These are phyloP conservation scores for Aphidoletes aphidimyza DNA, from an alignment of 2,888 invertebrate species.

Conservation along the genomic window DNA sequence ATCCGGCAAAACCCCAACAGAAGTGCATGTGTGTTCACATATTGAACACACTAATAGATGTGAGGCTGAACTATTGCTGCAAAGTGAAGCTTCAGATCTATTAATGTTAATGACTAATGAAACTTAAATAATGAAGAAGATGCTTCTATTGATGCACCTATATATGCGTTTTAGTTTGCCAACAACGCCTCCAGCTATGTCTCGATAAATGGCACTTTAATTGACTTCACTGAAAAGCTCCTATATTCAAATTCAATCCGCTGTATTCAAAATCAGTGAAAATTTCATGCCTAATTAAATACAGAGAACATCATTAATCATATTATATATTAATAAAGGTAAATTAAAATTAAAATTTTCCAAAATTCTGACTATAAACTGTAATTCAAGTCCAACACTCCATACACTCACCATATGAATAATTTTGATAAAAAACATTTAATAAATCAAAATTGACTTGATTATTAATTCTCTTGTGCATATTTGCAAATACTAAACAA, in stretches of 20 bases:
- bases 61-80: not conserved
- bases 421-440: too few relatives aligned
- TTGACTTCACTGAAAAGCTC: not conserved
- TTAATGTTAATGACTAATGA: not conserved
- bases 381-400: too few relatives aligned
- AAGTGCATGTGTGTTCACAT: not conserved
- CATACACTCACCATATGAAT: too few relatives aligned
- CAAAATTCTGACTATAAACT: not conserved
- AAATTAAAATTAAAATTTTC: not conserved
- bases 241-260: not conserved
- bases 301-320: too few relatives aligned
- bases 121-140: not conserved
- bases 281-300: too few relatives aligned
- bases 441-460: too few relatives aligned
- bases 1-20: not conserved
- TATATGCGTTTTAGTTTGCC: not conserved
- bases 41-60: too few relatives aligned
- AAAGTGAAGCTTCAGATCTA: not conserved
- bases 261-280: not conserved
- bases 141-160: not conserved
- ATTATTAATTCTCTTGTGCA: too few relatives aligned
- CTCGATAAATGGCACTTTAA: not conserved
- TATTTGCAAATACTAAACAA: too few relatives aligned
- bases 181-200: not conserved
- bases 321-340: too few relatives aligned